Evolutionary conservation across 2,888 invertebrate species (phyloP).

Genomic region (Petrophora chlorosata): DNA sequence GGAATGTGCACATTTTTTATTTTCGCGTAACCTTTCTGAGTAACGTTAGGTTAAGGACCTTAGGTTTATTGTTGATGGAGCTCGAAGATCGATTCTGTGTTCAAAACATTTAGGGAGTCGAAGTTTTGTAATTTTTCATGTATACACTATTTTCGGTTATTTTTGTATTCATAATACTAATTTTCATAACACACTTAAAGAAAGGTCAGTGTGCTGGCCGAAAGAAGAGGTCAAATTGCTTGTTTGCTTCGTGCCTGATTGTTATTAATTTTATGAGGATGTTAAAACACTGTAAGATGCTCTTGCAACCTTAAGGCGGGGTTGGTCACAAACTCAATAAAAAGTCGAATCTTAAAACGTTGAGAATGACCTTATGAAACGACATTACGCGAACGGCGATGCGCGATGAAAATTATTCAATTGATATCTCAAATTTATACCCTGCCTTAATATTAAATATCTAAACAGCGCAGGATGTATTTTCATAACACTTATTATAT

Average conservation of each 20-base stretch:
- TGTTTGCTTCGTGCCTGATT: slow-evolving; percentile 6
- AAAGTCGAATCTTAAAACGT: too few relatives aligned
- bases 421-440: too few relatives aligned
- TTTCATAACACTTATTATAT: too few relatives aligned
- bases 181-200: slow-evolving; percentile 28
- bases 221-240: slow-evolving; percentile 12
- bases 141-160: slow-evolving; percentile 28
- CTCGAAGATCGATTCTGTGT: slow-evolving; percentile 16
- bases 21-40: slow-evolving; percentile 2
- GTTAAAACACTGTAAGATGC: not conserved
- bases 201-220: slow-evolving; percentile 1
- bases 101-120: slow-evolving; percentile 18
- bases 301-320: too few relatives aligned
- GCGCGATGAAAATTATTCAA: too few relatives aligned
- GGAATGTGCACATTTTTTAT: slow-evolving; percentile 18
- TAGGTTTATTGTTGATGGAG: slow-evolving; percentile 1
- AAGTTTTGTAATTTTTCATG: slow-evolving; percentile 18
- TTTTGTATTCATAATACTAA: slow-evolving; percentile 31
- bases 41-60: not conserved
- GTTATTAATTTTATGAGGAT: not conserved
- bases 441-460: too few relatives aligned
- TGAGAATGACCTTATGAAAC: too few relatives aligned
- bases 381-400: too few relatives aligned
- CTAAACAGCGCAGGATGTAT: too few relatives aligned
- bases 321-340: too few relatives aligned